Base-by-base conservation (phyloP, 2,888 invertebrate genomes). In the Drosophila longiperda region DNA sequence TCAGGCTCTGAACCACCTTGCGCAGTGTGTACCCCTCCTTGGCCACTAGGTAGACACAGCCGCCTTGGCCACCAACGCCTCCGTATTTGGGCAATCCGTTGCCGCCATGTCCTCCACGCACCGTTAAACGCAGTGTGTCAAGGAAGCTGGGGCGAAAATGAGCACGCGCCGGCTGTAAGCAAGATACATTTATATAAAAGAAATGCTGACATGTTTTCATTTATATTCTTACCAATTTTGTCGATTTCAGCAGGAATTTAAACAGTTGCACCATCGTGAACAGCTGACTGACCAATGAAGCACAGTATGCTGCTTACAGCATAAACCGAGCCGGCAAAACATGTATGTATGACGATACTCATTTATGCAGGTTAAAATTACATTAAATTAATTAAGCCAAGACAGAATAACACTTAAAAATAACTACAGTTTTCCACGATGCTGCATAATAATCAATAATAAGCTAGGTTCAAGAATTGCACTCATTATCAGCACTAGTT, bases 61-160 rank as follows among this genome's bases (percentile, higher is more conserved):
- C 99, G 48, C 99, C 99, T 92, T 96, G 95, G 0, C 99, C 99
- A 12, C 99, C 99, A 15, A 97, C 93, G 0, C 97, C 99, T 3
- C 98, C 98, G 92, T 95, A 97, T 89, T 96, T 96, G 3, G 96
- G 96, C 26, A 96, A 93, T 1, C 95, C 95, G 72, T 95, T 94
- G 1, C 95, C 95, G 12, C 99, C 99, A 32, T 95, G 94, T 3
- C 99, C 99, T 3, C 96, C 98, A 91, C 95, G 95, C 0, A 97
- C 97, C 87, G 95, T 95, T 45, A 99, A 92, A 75, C 96, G 94
- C 32, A 99, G 93, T 0, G 96, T 95, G 93, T 99, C 99, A 45
- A 98, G 92, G 91, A 98, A 98, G 75, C 94, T 88, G 12, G 89
- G 81, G 0, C 89, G 90, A 8, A 92, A 84, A 52, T 92, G 91